Base-by-base conservation (phyloP, 2,888 invertebrate species). In the Boloria euphrosyne region DNA sequence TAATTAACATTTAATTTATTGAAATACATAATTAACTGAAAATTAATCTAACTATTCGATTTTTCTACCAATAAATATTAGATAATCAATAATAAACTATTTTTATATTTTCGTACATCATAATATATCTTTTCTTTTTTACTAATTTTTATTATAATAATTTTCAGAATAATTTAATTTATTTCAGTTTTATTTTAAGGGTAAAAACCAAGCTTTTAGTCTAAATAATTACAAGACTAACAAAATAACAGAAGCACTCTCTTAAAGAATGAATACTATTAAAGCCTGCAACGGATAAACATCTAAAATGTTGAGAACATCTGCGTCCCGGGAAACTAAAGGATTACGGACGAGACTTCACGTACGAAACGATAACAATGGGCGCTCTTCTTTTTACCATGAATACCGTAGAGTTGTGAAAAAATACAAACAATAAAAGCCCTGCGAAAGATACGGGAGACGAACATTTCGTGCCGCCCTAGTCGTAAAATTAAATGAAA, bases 381-480 rank as follows among this genome's bases (percentile, higher is more conserved):
- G 79, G 76, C 73, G 75, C 73, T 80, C 75, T 74, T 79, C 78
- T 82, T 82, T 85, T 82, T 80, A 76, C 77, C 76, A 75, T 75
- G 76, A 75, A 78, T 75, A 75, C 78, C 70, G 75, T 75, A 72
- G 80, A 85, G 79, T 82, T 85, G 83, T 86, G 85, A 87, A 84
- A 85, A 85, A 86, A 87, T 77, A 83, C 81, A 83, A 86, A 86
- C 83, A 85, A 86, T 85, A 85, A 86, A 85, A 84, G 80, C 79
- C 80, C 71, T 77, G 76, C 76, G 71, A 66, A 66, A 73, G 72
- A 81, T 78, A 74, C 76, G 76, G 74, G 80, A 81, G 83, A 79
- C 79, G 81, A 79, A 80, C 79, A 69, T 82, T 83, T 83, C 78
- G 78, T 77, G 75, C 83, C 82, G 78, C 82, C 82, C 85, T 79